phyloP scores from a whole-genome alignment of 2,888 invertebrate genomes.

The Slavum lentiscoides region DNA sequence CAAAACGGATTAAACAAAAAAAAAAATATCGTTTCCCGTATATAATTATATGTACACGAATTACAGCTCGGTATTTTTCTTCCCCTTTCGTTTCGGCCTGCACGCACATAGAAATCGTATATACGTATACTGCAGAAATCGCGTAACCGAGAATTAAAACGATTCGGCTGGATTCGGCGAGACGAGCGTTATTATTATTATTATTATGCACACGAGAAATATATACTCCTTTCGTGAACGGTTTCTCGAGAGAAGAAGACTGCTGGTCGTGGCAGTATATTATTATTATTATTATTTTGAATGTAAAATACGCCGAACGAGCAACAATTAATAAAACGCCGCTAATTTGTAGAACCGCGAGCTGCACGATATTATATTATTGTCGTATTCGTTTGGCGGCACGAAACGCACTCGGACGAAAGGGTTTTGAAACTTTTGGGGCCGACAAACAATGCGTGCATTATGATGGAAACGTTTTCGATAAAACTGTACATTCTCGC shows the following conservation, averaged over 20 bases:
- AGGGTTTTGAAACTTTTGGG: constrained; percentile 27
- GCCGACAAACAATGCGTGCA: neutral
- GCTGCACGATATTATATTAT: too few species aligned
- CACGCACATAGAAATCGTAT: neutral
- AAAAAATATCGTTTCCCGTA: constrained; percentile 15
- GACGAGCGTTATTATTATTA: too few species aligned
- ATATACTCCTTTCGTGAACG: too few species aligned
- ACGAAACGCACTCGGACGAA: neutral
- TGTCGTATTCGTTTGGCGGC: constrained; percentile 6
- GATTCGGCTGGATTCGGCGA: too few species aligned
- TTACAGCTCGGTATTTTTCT: neutral
- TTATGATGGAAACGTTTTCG: neutral
- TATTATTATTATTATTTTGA: too few species aligned
- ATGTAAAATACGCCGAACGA: too few species aligned
- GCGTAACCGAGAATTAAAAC: neutral
- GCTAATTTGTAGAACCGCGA: too few species aligned
- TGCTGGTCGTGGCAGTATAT: too few species aligned
- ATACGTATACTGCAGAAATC: neutral
- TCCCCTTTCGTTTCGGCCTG: neutral
- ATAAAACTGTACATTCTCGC: neutral
- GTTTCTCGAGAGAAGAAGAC: too few species aligned
- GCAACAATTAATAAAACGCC: too few species aligned
- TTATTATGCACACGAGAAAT: too few species aligned
- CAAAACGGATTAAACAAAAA: neutral
- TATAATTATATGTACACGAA: constrained; percentile 6